A percentile compares a stretch with the other conserved stretches of the same genome.
phyloP scores from a whole-genome alignment of 2,113 vertebrate species.

The Heterotilapia buettikoferi region DNA sequence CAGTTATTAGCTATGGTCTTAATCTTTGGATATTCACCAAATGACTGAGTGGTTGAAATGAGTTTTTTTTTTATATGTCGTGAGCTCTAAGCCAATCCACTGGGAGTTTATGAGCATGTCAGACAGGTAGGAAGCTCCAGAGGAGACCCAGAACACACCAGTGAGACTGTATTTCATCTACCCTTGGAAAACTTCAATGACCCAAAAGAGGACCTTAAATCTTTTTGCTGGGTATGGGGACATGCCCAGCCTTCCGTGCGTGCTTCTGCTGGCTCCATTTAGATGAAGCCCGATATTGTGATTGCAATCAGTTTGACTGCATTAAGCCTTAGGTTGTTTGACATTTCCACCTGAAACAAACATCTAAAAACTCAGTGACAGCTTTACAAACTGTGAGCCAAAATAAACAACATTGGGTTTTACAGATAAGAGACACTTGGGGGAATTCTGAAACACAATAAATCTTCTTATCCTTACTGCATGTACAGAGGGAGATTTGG shows the following conservation, averaged over 20 bases:
- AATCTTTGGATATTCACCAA: not conserved
- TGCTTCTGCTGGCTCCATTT: not conserved
- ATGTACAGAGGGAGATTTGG: not conserved
- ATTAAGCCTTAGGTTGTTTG: not conserved
- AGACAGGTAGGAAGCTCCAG: not conserved
- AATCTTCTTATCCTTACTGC: not conserved
- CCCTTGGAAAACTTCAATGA: not conserved
- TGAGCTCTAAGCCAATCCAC: not conserved
- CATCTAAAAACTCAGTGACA: not conserved
- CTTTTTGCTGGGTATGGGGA: not conserved
- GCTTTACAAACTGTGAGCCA: not conserved
- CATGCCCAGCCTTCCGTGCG: not conserved
- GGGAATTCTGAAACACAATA: not conserved
- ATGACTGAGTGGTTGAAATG: not conserved
- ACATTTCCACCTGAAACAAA: not conserved
- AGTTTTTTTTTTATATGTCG: not conserved
- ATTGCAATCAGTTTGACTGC: not conserved
- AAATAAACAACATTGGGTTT: not conserved
- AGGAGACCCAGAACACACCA: not conserved
- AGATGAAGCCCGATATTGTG: not conserved
- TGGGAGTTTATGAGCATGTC: not conserved
- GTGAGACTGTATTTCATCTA: not conserved
- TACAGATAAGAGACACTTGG: not conserved
- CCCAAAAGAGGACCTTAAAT: not conserved
- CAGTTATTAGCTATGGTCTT: not conserved